Evolutionary conservation across 2,888 invertebrate genomes (phyloP).

Genomic region (Spodoptera littoralis): DNA sequence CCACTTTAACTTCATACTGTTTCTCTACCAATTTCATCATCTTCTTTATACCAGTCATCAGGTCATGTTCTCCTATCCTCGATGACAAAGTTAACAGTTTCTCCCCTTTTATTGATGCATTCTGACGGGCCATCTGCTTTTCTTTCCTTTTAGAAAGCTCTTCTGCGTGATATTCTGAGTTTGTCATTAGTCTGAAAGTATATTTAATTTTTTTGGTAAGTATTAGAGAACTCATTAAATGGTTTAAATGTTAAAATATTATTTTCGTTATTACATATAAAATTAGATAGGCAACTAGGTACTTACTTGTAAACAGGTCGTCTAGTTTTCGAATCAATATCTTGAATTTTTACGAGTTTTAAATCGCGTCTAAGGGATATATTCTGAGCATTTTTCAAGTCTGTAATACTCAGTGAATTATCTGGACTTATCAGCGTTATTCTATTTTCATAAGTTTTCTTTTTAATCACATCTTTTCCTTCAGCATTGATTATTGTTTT

Average conservation of each 20-base stretch:
- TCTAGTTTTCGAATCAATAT: conserved; percentile 91
- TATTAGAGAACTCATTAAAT: not conserved
- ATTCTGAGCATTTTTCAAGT: conserved; percentile 91
- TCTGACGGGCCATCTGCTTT: conserved; percentile 80
- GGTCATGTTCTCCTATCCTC: conserved; percentile 91
- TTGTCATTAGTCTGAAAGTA: conserved; percentile 89
- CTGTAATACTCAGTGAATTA: conserved; percentile 88
- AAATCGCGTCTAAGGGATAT: conserved; percentile 91
- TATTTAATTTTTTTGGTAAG: too few relatives aligned
- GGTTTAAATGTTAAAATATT: too few relatives aligned
- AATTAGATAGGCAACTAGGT: not conserved
- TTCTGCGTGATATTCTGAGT: conserved; percentile 90
- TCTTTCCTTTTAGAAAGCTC: conserved; percentile 87
- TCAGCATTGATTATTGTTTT: conserved; percentile 73
- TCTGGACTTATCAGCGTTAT: conserved; percentile 91
- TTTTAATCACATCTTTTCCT: conserved; percentile 83
- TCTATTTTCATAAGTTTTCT: conserved; percentile 79
- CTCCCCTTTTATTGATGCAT: conserved; percentile 87
- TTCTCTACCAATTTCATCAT: conserved; percentile 91
- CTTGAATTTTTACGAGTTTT: conserved; percentile 91
- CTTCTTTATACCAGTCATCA: conserved; percentile 90
- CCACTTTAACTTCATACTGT: conserved; percentile 90
- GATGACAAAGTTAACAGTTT: conserved; percentile 90
- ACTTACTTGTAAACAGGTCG: conserved; percentile 91
- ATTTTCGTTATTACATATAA: too few relatives aligned